These are phyloP conservation scores for Dolichotis patagonum DNA, from an alignment of 2,113 vertebrate genomes.

Conservation along the genomic window DNA sequence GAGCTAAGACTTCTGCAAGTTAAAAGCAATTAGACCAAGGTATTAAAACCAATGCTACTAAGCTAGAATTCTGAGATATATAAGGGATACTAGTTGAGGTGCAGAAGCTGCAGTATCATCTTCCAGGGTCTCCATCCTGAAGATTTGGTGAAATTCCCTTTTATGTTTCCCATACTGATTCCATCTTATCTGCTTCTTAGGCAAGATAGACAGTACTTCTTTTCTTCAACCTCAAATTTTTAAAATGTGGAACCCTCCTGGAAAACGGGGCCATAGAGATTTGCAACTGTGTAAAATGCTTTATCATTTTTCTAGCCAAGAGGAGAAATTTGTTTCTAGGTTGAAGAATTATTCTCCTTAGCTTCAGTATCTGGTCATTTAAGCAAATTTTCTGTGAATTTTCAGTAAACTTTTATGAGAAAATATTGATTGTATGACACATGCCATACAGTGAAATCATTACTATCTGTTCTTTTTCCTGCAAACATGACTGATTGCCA, in stretches of 20 bases:
- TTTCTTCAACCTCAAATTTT: background rate
- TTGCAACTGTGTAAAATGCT: conserved; percentile 13
- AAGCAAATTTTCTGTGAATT: conserved; percentile 54
- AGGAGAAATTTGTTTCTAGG: conserved; percentile 29
- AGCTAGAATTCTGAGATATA: background rate
- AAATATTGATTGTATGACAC: conserved; percentile 38
- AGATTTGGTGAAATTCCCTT: background rate
- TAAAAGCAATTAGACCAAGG: background rate
- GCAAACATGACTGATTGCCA: background rate
- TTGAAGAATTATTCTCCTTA: background rate
- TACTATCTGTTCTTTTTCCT: background rate
- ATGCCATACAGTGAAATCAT: background rate
- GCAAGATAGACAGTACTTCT: background rate
- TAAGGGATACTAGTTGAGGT: background rate
- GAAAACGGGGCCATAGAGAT: conserved; percentile 39
- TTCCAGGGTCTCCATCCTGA: background rate
- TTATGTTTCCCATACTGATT: background rate
- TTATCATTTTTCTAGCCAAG: conserved; percentile 29
- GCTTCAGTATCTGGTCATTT: conserved; percentile 48
- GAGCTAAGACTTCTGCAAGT: background rate
- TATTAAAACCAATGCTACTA: background rate
- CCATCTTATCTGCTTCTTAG: background rate
- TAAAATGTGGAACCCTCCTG: background rate
- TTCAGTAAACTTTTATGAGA: conserved; percentile 55
- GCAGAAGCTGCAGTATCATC: background rate